Base-by-base conservation (phyloP, 2,888 invertebrate genomes). In the Ametastegia equiseti region DNA sequence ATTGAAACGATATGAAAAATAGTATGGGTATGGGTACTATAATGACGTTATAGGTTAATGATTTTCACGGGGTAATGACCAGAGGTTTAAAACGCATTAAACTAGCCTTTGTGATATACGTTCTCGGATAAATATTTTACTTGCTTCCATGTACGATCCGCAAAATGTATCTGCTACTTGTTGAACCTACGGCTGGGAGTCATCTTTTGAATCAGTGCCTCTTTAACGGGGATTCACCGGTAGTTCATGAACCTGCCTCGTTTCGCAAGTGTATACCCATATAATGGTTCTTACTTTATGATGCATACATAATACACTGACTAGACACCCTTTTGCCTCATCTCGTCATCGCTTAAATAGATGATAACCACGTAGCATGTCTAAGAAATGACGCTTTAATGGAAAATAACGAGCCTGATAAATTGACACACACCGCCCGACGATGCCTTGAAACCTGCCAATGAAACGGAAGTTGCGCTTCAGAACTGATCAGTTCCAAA, bases 181-280 rank as follows among this genome's bases (percentile, higher is more conserved):
- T 75, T 75, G 75, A 50, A 75, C 75, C 54, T 54, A 9, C 75
- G 75, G 75, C 19, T 23, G 19, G n/a, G 36, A 75, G 75, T 75
- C 75, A 75, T 75, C 75, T 54, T 75, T 75, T 54, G 75, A 75
- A 75, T 75, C 75, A 75, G 75, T 75, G 50, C 75, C 75, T 50
- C 75, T 75, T 75, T 54, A 75, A 75, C 36, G 75, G 54, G 75
- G 23, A 75, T 75, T 36, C 54, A 75, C 54, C 54, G 75, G 36
- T 54, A 30, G 36, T 36, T 75, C 54, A 75, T 54, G 50, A 54
- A 36, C 75, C 75, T 19, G 7, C 45, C 75, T 50, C n/a, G 9
- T 75, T 50, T 50, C 47, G 75, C 54, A 75, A n/a, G n/a, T 5
- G 23, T 75, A 33, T 54, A 54, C 33, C 36, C 39, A 33, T 45